These are phyloP conservation scores for Geotrypetes seraphini DNA, from an alignment of 2,797 vertebrate genomes.

Conservation along the genomic window DNA sequence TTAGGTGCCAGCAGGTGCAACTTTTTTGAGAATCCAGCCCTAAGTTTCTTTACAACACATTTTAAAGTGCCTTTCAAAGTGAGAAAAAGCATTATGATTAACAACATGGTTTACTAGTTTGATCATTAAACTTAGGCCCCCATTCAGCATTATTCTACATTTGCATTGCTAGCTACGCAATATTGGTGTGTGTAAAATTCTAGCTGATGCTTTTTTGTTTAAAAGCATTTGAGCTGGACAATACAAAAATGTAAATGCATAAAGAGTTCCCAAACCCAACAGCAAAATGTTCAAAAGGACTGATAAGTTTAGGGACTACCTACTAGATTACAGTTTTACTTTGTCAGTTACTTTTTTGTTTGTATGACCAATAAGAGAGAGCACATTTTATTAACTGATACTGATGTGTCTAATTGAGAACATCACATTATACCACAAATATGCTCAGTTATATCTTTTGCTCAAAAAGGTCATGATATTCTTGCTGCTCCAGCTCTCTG, in stretches of 20 bases:
- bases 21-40: too few relatives aligned
- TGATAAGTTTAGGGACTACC: too few relatives aligned
- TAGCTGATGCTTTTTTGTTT: slow-evolving; percentile 28
- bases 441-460: slow-evolving; percentile 47
- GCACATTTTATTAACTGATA: slow-evolving; percentile 19
- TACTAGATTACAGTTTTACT: too few relatives aligned
- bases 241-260: slow-evolving; percentile 36
- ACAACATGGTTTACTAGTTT: slow-evolving; percentile 5
- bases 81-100: not conserved
- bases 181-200: slow-evolving; percentile 16
- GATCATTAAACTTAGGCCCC: not conserved
- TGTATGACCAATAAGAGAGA: slow-evolving; percentile 17
- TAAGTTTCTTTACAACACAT: not conserved
- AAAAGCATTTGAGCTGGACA: slow-evolving; percentile 35
- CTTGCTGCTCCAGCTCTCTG: slow-evolving; percentile 77
- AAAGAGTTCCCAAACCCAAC: slow-evolving; percentile 25
- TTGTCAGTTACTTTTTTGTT: slow-evolving; percentile 11
- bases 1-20: too few relatives aligned
- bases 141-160: not conserved
- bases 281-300: too few relatives aligned
- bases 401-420: not conserved
- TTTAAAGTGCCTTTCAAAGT: not conserved
- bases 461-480: slow-evolving; percentile 81
- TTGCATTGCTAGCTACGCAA: slow-evolving; percentile 11
- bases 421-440: not conserved